Evolutionary conservation across 2,113 vertebrate species (phyloP).

Genomic region (Dipodomys spectabilis): DNA sequence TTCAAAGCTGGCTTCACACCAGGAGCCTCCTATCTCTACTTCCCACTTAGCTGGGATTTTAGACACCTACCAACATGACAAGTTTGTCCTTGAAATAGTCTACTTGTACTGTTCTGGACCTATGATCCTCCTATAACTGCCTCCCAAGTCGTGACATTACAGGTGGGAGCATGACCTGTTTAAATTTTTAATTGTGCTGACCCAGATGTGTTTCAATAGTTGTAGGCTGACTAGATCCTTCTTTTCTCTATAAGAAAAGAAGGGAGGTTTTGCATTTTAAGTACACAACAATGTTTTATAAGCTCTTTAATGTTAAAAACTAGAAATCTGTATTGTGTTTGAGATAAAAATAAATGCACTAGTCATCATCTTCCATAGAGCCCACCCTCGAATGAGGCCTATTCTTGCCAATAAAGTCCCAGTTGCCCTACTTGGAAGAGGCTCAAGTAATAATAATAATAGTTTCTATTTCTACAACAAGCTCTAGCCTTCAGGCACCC

Average conservation of each 20-base stretch:
- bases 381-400: neutral
- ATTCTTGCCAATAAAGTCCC: conserved; percentile 10
- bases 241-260: neutral
- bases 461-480: neutral
- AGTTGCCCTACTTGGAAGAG: conserved; percentile 22
- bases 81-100: too few species aligned
- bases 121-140: too few species aligned
- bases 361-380: conserved; percentile 31
- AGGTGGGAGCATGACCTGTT: too few species aligned
- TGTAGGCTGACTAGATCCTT: neutral
- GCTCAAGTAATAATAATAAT: neutral
- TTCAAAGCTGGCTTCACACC: too few species aligned
- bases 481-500: neutral
- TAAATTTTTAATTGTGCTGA: neutral
- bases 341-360: conserved; percentile 57
- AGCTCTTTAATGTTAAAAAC: neutral
- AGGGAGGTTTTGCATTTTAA: conserved; percentile 37
- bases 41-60: too few species aligned
- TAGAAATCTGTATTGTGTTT: conserved; percentile 6
- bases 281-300: conserved; percentile 25
- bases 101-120: too few species aligned
- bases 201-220: conserved; percentile 34
- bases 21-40: too few species aligned
- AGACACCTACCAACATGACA: too few species aligned
- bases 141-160: too few species aligned